A percentile compares a stretch with the other conserved stretches of the same genome.
Evolutionary conservation across 2,113 vertebrate genomes (phyloP).

Genomic region (Vicugna pacos): DNA sequence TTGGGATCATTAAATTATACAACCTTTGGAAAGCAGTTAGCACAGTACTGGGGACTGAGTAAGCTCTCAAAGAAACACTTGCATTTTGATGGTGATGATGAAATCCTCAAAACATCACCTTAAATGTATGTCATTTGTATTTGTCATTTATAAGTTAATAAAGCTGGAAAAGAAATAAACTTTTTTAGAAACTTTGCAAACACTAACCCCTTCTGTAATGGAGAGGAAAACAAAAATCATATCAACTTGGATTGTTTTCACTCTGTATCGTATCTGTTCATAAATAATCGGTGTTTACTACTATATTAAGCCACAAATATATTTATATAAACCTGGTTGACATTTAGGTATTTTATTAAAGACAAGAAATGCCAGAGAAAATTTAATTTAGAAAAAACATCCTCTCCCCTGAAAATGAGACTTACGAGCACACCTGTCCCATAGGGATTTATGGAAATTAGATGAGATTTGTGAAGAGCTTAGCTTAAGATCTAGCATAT

Average conservation of each 20-base stretch:
- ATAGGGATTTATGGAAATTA: background rate
- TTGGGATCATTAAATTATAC: background rate
- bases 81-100: background rate
- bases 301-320: conserved; percentile 85
- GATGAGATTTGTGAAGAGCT: conserved; percentile 3
- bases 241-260: conserved; percentile 64
- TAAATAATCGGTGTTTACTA: conserved; percentile 78
- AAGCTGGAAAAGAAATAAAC: background rate
- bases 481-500: background rate
- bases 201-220: conserved; percentile 74
- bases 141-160: background rate
- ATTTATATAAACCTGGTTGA: conserved; percentile 85
- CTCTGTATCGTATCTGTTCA: conserved; percentile 64
- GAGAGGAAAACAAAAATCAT: conserved; percentile 71
- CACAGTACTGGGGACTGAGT: background rate
- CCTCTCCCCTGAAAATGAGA: background rate
- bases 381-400: conserved; percentile 83
- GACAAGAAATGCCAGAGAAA: conserved; percentile 85
- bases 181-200: conserved; percentile 59
- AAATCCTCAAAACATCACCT: background rate
- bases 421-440: background rate
- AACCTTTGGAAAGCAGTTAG: background rate
- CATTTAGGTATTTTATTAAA: conserved; percentile 88
- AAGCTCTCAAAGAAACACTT: background rate
- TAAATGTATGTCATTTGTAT: background rate